Conservation (phyloP, 2,113 vertebrate species). For the Sphaerodactylus townsendi region DNA sequence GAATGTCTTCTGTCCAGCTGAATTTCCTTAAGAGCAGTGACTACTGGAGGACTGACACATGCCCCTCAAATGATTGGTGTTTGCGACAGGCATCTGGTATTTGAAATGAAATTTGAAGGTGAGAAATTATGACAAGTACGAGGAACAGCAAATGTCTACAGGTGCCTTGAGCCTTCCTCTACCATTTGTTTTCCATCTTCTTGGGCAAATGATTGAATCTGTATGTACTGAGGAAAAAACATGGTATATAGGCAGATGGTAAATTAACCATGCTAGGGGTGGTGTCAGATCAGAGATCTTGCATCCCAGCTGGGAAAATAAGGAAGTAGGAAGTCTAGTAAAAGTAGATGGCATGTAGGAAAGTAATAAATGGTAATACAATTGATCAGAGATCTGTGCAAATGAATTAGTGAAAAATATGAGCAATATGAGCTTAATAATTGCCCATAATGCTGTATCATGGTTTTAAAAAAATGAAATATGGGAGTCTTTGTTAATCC, state of each 20-base stretch:
- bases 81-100: conserved; percentile 6
- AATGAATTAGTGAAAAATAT: not conserved
- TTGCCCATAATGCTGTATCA: not conserved
- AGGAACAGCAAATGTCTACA: not conserved
- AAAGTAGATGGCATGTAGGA: not conserved
- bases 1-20: not conserved
- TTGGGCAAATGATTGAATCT: not conserved
- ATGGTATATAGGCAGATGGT: not conserved
- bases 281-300: not conserved
- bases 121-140: not conserved
- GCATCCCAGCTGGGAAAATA: not conserved
- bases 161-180: not conserved
- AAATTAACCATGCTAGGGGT: not conserved
- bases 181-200: not conserved
- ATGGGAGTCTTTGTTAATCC: not conserved
- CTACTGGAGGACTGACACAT: not conserved
- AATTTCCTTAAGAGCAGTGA: not conserved
- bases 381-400: not conserved
- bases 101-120: conserved; percentile 15
- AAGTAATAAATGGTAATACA: not conserved
- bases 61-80: not conserved
- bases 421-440: not conserved
- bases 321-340: not conserved
- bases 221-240: not conserved
- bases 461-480: not conserved